These are phyloP conservation scores for Eupithecia centaureata DNA, from an alignment of 2,888 invertebrate species.

Conservation along the genomic window DNA sequence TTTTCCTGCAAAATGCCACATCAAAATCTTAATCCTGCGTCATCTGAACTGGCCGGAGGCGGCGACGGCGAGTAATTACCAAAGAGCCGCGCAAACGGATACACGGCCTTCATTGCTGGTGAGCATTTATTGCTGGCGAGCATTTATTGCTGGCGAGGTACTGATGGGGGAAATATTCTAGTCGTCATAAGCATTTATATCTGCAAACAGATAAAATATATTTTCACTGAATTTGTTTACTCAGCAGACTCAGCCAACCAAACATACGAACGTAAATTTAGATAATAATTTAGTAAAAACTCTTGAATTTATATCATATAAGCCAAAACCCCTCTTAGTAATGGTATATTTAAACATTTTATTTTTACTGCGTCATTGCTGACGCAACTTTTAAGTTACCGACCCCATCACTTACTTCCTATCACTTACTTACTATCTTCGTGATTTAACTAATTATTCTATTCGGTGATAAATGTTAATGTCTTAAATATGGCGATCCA, in stretches of 20 bases:
- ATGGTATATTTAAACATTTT: neutral
- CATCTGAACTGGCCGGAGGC: slow-evolving; percentile 31
- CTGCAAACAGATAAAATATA: neutral
- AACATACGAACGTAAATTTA: neutral
- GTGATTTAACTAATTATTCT: neutral
- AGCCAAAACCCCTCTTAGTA: neutral
- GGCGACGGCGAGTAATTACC: slow-evolving; percentile 58
- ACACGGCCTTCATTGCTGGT: slow-evolving; percentile 38
- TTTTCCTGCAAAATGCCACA: neutral
- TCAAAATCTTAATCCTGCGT: slow-evolving; percentile 17
- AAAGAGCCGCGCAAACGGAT: slow-evolving; percentile 50
- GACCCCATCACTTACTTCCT: neutral
- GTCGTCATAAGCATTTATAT: neutral
- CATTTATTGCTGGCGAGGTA: slow-evolving; percentile 54
- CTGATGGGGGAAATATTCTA: slow-evolving; percentile 28
- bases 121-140: slow-evolving; percentile 34
- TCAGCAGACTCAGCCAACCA: neutral
- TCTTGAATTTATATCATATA: no score
- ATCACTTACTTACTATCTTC: no score
- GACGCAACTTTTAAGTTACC: neutral
- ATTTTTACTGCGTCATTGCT: neutral
- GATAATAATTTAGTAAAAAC: no score
- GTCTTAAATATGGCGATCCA: neutral
- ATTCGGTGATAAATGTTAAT: neutral
- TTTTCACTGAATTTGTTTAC: neutral